A percentile compares a stretch with the other conserved stretches of the same genome.
Evolutionary conservation across 2,888 invertebrate species (phyloP).

Genomic region (Eupithecia tripunctaria): DNA sequence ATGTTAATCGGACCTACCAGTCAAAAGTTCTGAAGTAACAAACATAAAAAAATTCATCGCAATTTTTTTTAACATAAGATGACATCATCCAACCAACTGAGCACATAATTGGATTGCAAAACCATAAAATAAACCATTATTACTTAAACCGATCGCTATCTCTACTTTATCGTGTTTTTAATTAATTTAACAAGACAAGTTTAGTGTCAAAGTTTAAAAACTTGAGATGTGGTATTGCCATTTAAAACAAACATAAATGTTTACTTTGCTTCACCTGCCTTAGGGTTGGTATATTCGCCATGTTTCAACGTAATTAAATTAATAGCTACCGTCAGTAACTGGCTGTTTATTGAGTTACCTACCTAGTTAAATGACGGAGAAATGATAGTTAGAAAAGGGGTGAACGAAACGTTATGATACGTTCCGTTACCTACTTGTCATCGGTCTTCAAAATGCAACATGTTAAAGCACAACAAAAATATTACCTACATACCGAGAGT

Average conservation of each 20-base stretch:
- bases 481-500: too few relatives aligned
- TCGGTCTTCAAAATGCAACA: not conserved
- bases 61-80: too few relatives aligned
- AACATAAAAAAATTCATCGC: too few relatives aligned
- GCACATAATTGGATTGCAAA: slow-evolving; percentile 4
- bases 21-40: too few relatives aligned
- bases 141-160: slow-evolving; percentile 7
- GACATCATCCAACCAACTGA: not conserved
- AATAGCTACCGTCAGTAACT: slow-evolving; percentile 47
- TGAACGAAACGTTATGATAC: not conserved
- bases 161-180: slow-evolving; percentile 16
- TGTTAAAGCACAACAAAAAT: too few relatives aligned
- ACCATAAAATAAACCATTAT: slow-evolving; percentile 5
- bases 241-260: not conserved
- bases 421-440: not conserved
- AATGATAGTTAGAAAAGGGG: not conserved
- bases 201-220: slow-evolving; percentile 13
- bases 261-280: slow-evolving; percentile 34
- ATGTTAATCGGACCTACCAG: too few relatives aligned
- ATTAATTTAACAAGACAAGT: slow-evolving; percentile 21
- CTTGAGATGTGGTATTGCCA: slow-evolving; percentile 16
- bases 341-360: slow-evolving; percentile 1
- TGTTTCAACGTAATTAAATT: slow-evolving; percentile 49
- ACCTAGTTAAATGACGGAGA: slow-evolving; percentile 9
- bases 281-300: not conserved